Evolutionary conservation across 1,140 invertebrate species (phyloP), one percentile per base, ranked within the genome.

Genomic region (Littorina saxatilis): DNA sequence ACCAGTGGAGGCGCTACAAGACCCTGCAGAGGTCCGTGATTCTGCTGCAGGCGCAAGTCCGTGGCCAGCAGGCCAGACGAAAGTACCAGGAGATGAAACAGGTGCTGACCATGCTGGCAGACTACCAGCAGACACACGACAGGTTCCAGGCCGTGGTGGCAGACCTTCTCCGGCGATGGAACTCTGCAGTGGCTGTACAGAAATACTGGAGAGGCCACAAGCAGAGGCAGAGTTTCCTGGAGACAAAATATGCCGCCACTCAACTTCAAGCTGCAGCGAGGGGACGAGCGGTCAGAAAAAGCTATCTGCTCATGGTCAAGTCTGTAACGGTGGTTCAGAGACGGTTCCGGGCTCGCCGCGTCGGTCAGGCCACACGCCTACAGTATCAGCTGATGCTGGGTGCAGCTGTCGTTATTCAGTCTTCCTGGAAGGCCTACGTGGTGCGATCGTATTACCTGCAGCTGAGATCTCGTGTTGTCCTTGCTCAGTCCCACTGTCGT

Each of bases 321-420:
- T 87, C 89, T 23, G 86, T 85, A 40, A 39, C 87, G 5, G 47
- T 83, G 20, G 87, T 91, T 43, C 92, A 92, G 84, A 85, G 75
- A 66, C 72, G 58, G 1, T 84, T 82, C 70, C 81, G 86, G 66
- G 82, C 81, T 39, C 17, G 23, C 5, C 27, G n/a, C 23, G 4
- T 66, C 15, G 76, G 75, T 3, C 50, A 23, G 15, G 58, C 72
- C n/a, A 52, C 70, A 7, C 58, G 68, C 23, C 43, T 79, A 27
- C 47, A 35, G 23, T 88, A 87, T 75, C 72, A 66, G 13, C 15
- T 73, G 23, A 37, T 82, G 27, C 87, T 85, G 74, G 23, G 76
- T 9, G 82, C 82, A 11, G 61, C 82, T 15, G 55, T 84, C 17
- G 82, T 27, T 58, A 35, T 85, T 55, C 87, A 88, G 78, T 76